These are phyloP conservation scores for Heteronetta atricapilla DNA, from an alignment of 2,113 vertebrate species.

Conservation along the genomic window DNA sequence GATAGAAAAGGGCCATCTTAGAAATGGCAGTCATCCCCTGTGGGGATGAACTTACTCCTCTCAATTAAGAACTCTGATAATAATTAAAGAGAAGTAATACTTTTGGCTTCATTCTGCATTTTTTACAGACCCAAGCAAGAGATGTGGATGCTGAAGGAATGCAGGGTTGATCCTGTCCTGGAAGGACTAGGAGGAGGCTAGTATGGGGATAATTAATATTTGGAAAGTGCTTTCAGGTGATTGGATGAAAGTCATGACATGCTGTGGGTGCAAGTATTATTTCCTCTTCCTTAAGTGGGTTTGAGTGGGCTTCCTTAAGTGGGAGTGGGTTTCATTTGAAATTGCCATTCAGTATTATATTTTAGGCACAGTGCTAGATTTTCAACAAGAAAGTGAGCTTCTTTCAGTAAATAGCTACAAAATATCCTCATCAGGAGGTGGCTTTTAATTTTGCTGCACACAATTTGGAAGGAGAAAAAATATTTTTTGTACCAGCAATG, in stretches of 20 bases:
- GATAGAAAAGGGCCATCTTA: not conserved
- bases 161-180: not conserved
- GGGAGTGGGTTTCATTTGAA: not conserved
- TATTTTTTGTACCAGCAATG: not conserved
- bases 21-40: not conserved
- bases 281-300: conserved; percentile 39
- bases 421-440: not conserved
- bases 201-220: not conserved
- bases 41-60: not conserved
- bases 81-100: not conserved
- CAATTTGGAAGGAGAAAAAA: not conserved
- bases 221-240: not conserved
- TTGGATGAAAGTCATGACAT: conserved; percentile 24
- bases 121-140: not conserved
- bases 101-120: not conserved
- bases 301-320: too few relatives aligned
- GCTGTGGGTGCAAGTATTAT: not conserved
- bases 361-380: not conserved
- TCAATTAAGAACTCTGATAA: not conserved
- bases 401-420: not conserved
- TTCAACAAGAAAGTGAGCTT: not conserved
- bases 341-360: not conserved
- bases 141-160: not conserved
- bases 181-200: not conserved
- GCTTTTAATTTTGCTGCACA: not conserved